Evolutionary conservation across 2,797 vertebrate genomes (phyloP).

Genomic region (Bradypodion pumilum): DNA sequence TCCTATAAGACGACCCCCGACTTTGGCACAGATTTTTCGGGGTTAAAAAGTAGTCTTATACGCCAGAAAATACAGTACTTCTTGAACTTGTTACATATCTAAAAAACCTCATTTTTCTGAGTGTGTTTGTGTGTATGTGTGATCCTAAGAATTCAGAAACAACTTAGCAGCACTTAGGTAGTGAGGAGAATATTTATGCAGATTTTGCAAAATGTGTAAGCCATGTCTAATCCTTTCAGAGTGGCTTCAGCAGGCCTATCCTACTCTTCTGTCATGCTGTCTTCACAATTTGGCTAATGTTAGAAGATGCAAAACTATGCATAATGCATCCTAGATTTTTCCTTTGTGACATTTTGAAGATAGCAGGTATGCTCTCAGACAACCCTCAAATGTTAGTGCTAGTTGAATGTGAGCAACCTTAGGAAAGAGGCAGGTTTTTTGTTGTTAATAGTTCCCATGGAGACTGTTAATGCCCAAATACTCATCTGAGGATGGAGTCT

Average conservation of each 20-base stretch:
- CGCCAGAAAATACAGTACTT: no score
- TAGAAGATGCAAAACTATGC: not conserved
- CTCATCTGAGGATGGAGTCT: not conserved
- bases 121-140: no score
- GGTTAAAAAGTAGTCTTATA: no score
- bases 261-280: not conserved
- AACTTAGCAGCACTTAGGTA: not conserved
- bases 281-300: not conserved
- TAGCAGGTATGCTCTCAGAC: not conserved
- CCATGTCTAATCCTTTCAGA: not conserved
- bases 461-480: not conserved
- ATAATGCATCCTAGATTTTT: not conserved
- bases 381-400: not conserved
- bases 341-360: not conserved
- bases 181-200: not conserved
- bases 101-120: no score
- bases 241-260: not conserved
- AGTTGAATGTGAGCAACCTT: not conserved
- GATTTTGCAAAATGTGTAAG: not conserved
- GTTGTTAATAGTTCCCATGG: not conserved
- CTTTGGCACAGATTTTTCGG: no score
- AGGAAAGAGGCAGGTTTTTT: not conserved
- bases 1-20: no score
- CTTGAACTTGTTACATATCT: no score
- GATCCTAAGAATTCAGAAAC: no score